Evolutionary conservation across 2,113 vertebrate genomes (phyloP), one percentile per base, ranked within the genome.

Genomic region (Pachycephala philippinensis): DNA sequence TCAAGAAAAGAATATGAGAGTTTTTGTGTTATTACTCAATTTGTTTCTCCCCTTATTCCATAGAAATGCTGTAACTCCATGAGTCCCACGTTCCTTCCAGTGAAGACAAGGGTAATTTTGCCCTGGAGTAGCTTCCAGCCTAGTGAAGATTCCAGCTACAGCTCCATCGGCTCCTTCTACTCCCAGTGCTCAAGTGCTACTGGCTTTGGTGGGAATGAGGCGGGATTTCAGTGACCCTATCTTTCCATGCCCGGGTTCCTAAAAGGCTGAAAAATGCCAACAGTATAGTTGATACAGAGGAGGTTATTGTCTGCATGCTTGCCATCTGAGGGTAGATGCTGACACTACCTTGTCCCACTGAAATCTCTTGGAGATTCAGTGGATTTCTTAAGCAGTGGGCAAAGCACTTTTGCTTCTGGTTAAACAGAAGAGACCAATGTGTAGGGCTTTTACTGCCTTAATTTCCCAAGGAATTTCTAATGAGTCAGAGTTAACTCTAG

Each of bases 401-500:
- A 47, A 44, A 71, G 28, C 47, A 19, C 0, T 1, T 26, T 69
- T 85, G 35, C 71, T 79, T 82, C 78, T 96, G 83, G 68, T 87
- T 37, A 83, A 93, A 91, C 52, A 94, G 93, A 89, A 76, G 87
- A 84, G 84, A 77, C 91, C 84, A 91, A 82, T 89, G 59, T 85
- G 54, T 65, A 94, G 84, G 79, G 61, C 75, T 98, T 98, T 96
- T 97, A 97, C 96, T 97, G 81, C 96, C 89, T 98, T 91, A 91
- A 92, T 97, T 97, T 98, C 95, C 94, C 97, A 97, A 95, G 96
- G 95, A 97, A 98, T 97, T 96, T 89, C 91, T 97, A 97, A 98
- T 92, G 98, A 97, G 74, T 86, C 76, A 95, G 94, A 97, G 94
- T 69, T 87, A 98, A 91, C 87, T 66, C 64, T 44, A 93, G 92